Evolutionary conservation across 2,113 vertebrate species (phyloP).

Genomic region (Ahaetulla prasina): DNA sequence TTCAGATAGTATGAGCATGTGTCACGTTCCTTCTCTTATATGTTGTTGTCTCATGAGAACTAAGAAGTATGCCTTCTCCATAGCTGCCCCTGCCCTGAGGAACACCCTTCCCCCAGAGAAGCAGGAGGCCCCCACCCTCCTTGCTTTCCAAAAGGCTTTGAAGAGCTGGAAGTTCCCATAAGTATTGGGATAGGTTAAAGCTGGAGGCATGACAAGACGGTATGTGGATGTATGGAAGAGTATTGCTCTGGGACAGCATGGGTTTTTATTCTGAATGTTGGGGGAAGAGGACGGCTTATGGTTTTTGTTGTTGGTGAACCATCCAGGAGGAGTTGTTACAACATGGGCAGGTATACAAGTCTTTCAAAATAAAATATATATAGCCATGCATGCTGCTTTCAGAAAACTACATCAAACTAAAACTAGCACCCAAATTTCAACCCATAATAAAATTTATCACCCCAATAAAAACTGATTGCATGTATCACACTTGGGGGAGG

Average conservation of each 20-base stretch:
- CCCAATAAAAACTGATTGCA: background rate
- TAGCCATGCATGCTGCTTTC: background rate
- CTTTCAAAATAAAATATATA: background rate
- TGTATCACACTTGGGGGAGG: background rate
- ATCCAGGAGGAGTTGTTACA: background rate
- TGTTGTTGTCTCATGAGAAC: background rate
- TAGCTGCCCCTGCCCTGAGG: background rate
- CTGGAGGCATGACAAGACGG: background rate
- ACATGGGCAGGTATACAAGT: background rate
- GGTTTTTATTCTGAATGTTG: background rate
- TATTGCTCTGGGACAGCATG: background rate
- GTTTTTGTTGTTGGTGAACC: background rate
- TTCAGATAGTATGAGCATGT: background rate
- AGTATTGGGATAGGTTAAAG: background rate
- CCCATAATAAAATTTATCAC: background rate
- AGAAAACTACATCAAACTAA: background rate
- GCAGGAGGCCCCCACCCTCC: fast-evolving
- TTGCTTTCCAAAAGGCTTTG: background rate
- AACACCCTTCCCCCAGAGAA: no score
- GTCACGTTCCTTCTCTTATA: background rate
- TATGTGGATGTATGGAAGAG: background rate
- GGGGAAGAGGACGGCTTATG: background rate
- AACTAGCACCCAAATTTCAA: background rate
- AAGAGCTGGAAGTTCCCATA: background rate
- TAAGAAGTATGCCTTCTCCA: background rate